Evolutionary conservation across 2,797 vertebrate species (phyloP), one percentile per base, ranked within the genome.

Genomic region (Clamator glandarius): DNA sequence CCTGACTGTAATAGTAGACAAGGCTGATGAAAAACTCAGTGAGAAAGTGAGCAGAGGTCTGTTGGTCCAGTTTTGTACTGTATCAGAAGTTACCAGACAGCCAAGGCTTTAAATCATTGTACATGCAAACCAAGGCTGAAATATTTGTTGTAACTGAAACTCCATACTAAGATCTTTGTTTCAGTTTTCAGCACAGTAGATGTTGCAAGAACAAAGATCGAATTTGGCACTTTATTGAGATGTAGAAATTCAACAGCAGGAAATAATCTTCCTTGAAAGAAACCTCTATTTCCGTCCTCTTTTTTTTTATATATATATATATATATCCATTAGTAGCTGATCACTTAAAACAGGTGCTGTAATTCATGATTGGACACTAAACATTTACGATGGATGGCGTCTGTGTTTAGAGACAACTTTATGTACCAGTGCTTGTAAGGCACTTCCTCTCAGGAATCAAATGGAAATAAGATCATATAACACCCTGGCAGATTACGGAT

Each of bases 321-420:
- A 89, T 89, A 81, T 76, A 89, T 90, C 69, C 90, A 96, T 96
- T 97, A 94, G 92, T 93, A 96, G 95, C 94, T 95, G 95, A 96
- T 95, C 93, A 96, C 93, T 96, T 95, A 95, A 96, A 96, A 96
- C 94, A 97, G 94, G 93, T 95, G 76, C 95, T 96, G 92, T 96
- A 96, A 96, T 90, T 93, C 92, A 89, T 91, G 91, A 95, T 92
- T 93, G 72, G 74, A 91, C 95, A 84, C 96, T 96, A 96, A 96
- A 94, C 12, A 4, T 96, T 96, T 97, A 96, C 75, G 59, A 96
- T 4, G 78, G 91, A 91, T 91, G 50, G 84, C 96, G 75, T 90
- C 92, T 96, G 93, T 96, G 84, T 96, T 97, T 95, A 94, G 92
- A 94, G 95, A 95, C 91, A 95, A 94, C 79, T 96, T 95, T 96